Conservation (phyloP, 2,113 vertebrate species). For the Accipiter virgatus region DNA sequence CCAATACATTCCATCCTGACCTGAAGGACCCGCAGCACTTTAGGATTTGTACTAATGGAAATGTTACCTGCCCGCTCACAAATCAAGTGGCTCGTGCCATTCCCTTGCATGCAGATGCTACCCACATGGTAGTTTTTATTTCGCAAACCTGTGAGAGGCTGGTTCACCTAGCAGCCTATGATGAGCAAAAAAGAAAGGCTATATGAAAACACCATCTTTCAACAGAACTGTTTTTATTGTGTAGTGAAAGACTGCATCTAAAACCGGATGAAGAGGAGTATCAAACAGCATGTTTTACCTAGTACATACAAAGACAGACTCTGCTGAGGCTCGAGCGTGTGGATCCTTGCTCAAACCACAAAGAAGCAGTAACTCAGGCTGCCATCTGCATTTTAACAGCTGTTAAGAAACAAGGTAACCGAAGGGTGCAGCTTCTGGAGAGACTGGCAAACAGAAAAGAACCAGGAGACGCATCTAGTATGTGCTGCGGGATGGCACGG, state of each 20-base stretch:
- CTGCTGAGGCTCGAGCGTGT: background rate
- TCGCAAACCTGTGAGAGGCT: accelerated
- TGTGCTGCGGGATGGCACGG: background rate
- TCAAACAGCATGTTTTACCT: background rate
- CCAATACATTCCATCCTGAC: background rate
- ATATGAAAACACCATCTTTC: background rate
- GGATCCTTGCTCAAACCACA: background rate
- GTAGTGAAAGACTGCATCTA: constrained; percentile 46
- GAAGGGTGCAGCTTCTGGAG: constrained; percentile 1
- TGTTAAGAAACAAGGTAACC: constrained; percentile 36
- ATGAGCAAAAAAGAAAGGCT: background rate
- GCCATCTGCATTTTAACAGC: background rate
- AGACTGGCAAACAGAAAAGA: background rate
- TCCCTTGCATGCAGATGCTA: background rate
- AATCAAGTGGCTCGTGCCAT: background rate
- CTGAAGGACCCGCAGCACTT: background rate
- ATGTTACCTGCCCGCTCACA: background rate
- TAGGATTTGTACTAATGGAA: too few relatives aligned
- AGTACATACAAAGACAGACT: background rate
- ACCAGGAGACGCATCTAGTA: background rate
- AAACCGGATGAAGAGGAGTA: constrained; percentile 39
- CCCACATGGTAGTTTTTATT: too few relatives aligned
- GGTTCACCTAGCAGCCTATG: accelerated
- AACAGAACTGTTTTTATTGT: constrained; percentile 72
- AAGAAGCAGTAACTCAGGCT: background rate